phyloP scores from a whole-genome alignment of 2,797 vertebrate species.

The Cynopterus sphinx region DNA sequence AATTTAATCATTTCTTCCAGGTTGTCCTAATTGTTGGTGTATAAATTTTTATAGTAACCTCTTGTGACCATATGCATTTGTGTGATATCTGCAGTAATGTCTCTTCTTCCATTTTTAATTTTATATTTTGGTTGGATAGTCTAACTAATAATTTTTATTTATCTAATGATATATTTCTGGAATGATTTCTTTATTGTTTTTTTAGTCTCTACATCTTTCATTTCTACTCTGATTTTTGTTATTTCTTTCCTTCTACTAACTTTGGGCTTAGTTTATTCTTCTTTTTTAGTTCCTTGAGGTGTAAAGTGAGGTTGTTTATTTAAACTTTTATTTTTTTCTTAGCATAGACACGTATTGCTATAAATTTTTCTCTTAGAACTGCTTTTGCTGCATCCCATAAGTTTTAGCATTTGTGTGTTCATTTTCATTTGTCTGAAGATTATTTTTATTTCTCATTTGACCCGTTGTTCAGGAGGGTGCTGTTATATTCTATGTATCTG shows the following conservation, averaged over 20 bases:
- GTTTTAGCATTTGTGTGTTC: background rate
- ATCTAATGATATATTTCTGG: too few species aligned
- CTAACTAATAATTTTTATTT: background rate
- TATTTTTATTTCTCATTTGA: background rate
- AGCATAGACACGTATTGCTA: background rate
- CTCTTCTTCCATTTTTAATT: background rate
- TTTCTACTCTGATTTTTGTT: background rate
- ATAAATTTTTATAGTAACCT: background rate
- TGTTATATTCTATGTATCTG: background rate
- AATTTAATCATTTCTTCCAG: background rate
- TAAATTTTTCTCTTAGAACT: background rate
- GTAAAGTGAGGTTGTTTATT: background rate
- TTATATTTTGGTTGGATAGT: background rate
- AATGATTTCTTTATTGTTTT: background rate
- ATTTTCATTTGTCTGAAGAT: background rate
- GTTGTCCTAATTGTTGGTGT: background rate
- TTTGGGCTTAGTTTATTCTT: background rate
- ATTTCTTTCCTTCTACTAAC: background rate
- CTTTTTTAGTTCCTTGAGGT: background rate
- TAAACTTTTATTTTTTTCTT: background rate
- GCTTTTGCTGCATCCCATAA: background rate
- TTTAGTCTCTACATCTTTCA: background rate
- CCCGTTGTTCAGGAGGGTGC: background rate
- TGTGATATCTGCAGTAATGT: background rate
- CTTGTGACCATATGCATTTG: background rate